These are phyloP conservation scores for Mimas tiliae DNA, from an alignment of 2,888 invertebrate species.

Conservation along the genomic window DNA sequence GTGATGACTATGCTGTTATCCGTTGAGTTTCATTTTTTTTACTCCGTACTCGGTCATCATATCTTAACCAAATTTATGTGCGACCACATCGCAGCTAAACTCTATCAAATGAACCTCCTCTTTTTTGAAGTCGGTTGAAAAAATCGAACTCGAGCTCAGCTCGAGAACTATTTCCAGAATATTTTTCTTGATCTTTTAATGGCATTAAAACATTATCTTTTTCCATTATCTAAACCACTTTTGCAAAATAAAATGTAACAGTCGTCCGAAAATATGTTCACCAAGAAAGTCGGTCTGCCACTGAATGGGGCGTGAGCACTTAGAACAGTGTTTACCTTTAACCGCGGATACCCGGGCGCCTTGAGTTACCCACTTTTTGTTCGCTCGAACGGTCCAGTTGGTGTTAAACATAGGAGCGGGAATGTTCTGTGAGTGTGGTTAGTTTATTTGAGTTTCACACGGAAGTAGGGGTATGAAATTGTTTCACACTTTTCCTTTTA, in stretches of 20 bases:
- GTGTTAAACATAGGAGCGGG: slow-evolving; percentile 33
- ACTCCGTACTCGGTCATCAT: too few relatives aligned
- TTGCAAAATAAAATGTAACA: too few relatives aligned
- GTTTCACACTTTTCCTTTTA: slow-evolving; percentile 5
- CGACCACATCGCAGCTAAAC: too few relatives aligned
- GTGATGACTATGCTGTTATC: too few relatives aligned
- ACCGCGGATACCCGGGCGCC: slow-evolving; percentile 40
- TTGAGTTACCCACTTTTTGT: slow-evolving; percentile 37
- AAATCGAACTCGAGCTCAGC: too few relatives aligned
- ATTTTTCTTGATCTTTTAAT: too few relatives aligned
- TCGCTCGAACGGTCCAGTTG: slow-evolving; percentile 35
- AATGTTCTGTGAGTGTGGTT: slow-evolving; percentile 29
- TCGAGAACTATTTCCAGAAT: too few relatives aligned
- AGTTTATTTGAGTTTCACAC: slow-evolving; percentile 18
- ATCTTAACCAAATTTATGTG: too few relatives aligned
- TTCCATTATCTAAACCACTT: background rate
- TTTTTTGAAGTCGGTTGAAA: too few relatives aligned
- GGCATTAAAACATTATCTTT: too few relatives aligned
- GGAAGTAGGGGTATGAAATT: slow-evolving; percentile 18
- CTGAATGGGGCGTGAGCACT: slow-evolving; percentile 50
- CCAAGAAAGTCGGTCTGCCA: slow-evolving; percentile 34
- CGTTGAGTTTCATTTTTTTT: too few relatives aligned
- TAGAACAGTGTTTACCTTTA: slow-evolving; percentile 49
- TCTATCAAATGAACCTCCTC: too few relatives aligned
- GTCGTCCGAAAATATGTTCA: background rate